Conservation (phyloP, 1,140 invertebrate species). For the Drepana arcuata region DNA sequence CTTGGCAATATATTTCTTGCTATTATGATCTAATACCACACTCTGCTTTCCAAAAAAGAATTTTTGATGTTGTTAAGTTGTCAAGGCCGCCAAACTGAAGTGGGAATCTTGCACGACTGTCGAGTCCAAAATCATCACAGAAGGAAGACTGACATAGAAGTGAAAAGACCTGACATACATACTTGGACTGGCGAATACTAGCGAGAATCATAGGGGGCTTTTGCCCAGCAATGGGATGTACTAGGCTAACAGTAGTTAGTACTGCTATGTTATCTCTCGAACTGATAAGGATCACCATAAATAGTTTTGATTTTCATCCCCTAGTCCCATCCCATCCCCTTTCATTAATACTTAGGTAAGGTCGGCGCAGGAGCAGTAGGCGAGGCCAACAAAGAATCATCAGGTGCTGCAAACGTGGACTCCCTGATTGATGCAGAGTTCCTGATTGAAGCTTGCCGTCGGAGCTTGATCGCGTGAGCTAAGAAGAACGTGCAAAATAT, state of each 20-base stretch:
- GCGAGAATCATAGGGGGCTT: background rate
- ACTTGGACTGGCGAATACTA: background rate
- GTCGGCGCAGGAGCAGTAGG: constrained; percentile 45
- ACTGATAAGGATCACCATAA: background rate
- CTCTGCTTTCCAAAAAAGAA: no score
- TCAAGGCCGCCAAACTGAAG: no score
- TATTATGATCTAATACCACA: no score
- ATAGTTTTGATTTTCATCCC: background rate
- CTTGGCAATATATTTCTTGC: no score
- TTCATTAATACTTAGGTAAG: constrained; percentile 51
- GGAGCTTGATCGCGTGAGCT: constrained; percentile 43
- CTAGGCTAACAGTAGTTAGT: no score
- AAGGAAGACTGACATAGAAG: background rate
- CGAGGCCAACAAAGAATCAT: constrained; percentile 43
- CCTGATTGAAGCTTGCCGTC: constrained; percentile 38
- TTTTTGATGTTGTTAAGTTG: no score
- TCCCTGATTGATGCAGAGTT: constrained; percentile 38
- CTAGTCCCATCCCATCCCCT: background rate
- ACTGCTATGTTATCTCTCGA: no score
- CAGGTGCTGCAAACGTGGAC: constrained; percentile 35
- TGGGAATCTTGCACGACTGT: no score
- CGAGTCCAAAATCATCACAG: no score
- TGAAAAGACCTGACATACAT: background rate
- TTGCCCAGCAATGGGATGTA: no score
- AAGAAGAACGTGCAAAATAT: constrained; percentile 67